Percentiles rank a stretch among this genome's conserved stretches.
Evolutionary conservation across 2,888 invertebrate genomes (phyloP).

Genomic region (Andrena fulva): DNA sequence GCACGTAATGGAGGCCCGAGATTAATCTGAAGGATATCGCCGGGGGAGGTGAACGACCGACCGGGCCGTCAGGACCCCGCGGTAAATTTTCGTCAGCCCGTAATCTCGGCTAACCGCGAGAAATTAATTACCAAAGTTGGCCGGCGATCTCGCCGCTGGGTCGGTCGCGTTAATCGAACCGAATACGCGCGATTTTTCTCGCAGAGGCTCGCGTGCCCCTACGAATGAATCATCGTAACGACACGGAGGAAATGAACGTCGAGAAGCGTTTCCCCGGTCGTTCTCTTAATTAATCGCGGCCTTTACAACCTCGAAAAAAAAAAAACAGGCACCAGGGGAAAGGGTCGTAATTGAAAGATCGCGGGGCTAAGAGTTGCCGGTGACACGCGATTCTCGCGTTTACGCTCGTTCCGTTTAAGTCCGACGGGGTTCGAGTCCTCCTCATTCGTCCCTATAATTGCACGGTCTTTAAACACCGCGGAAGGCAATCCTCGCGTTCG

Average conservation of each 20-base stretch:
- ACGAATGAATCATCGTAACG: conserved; percentile 20
- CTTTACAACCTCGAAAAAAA: not conserved
- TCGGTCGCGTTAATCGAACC: conserved; percentile 42
- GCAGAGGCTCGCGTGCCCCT: not conserved
- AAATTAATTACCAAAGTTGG: conserved; percentile 64
- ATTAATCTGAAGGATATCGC: conserved; percentile 68
- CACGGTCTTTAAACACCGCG: not conserved
- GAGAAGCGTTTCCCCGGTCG: conserved; percentile 7
- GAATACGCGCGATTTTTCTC: conserved; percentile 24
- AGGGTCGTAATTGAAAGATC: conserved; percentile 55
- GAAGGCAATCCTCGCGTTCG: conserved; percentile 12
- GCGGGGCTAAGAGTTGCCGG: conserved; percentile 27
- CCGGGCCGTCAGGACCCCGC: conserved; percentile 1
- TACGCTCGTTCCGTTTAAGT: conserved; percentile 26
- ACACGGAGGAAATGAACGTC: not conserved
- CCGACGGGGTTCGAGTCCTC: conserved; percentile 13
- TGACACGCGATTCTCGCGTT: conserved; percentile 71
- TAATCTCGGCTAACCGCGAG: conserved; percentile 48
- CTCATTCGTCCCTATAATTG: not conserved
- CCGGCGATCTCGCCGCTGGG: not conserved
- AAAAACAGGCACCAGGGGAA: not conserved
- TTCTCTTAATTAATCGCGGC: conserved; percentile 53
- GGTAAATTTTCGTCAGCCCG: conserved; percentile 62
- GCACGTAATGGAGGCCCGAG: conserved; percentile 32
- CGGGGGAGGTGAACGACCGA: conserved; percentile 19